These are phyloP conservation scores for Micoletzkya japonica DNA, from an alignment of 2,888 invertebrate species.

Conservation along the genomic window DNA sequence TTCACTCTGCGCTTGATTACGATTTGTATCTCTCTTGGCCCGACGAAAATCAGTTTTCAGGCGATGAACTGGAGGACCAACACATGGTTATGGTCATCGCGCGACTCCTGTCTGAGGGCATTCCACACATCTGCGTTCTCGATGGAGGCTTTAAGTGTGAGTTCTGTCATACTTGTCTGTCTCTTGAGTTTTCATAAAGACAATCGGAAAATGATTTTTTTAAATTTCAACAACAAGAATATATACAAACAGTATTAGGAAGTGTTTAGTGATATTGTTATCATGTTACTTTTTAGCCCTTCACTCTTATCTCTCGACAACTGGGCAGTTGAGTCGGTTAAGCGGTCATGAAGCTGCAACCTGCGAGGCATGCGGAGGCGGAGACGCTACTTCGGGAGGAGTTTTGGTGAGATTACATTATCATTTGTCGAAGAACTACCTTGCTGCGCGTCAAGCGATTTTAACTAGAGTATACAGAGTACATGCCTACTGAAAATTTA, in stretches of 20 bases:
- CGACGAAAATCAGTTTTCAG: too few relatives aligned
- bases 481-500: not conserved
- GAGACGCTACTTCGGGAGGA: constrained; percentile 28
- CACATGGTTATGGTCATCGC: constrained; percentile 98
- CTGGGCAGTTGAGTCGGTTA: constrained; percentile 76
- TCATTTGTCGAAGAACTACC: not conserved
- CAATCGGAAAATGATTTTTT: not conserved
- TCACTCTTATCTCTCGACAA: constrained; percentile 76
- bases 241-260: not conserved
- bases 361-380: constrained; percentile 77
- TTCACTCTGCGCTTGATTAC: too few relatives aligned
- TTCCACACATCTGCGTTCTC: constrained; percentile 86
- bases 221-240: not conserved
- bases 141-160: constrained; percentile 81
- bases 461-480: not conserved
- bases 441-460: not conserved
- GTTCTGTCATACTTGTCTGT: not conserved
- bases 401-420: constrained; percentile 33
- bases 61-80: constrained; percentile 62
- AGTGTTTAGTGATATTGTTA: not conserved
- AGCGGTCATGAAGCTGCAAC: constrained; percentile 81
- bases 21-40: too few relatives aligned
- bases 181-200: not conserved
- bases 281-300: constrained; percentile 61
- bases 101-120: constrained; percentile 89